Evolutionary conservation across 2,113 vertebrate species (phyloP).

Genomic region (Megalops atlanticus): DNA sequence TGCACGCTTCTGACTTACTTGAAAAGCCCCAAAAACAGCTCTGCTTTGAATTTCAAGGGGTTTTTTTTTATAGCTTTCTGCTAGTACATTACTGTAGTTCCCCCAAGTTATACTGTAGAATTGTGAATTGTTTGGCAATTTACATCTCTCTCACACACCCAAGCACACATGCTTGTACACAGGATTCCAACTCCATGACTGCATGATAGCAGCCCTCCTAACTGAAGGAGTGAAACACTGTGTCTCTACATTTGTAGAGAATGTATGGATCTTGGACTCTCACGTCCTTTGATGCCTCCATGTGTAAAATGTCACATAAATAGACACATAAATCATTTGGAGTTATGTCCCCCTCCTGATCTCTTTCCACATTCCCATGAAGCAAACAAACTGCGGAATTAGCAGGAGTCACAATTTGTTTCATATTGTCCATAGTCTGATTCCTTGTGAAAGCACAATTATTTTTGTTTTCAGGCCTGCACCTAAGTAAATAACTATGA

Average conservation of each 20-base stretch:
- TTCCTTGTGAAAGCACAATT: neutral
- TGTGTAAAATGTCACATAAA: too few species aligned
- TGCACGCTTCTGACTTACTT: constrained; percentile 38
- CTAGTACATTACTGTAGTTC: constrained; percentile 36
- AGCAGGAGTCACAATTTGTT: neutral
- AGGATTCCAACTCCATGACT: too few species aligned
- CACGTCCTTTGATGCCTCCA: neutral
- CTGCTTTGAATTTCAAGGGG: constrained; percentile 62
- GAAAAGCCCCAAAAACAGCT: constrained; percentile 48
- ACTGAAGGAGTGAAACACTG: too few species aligned
- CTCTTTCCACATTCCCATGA: neutral
- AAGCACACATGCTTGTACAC: constrained; percentile 14
- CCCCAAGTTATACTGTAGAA: constrained; percentile 53
- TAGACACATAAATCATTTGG: too few species aligned
- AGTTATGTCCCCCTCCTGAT: neutral
- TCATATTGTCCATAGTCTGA: neutral
- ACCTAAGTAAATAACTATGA: neutral
- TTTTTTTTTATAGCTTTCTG: constrained; percentile 52
- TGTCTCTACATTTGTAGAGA: too few species aligned
- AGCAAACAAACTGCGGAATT: neutral
- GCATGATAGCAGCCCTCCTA: too few species aligned
- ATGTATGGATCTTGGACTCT: too few species aligned
- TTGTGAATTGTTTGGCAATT: constrained; percentile 55
- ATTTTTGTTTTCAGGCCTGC: neutral
- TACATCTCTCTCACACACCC: constrained; percentile 53